Conservation (phyloP, 2,113 vertebrate species). For the Nansenia antarctica region DNA sequence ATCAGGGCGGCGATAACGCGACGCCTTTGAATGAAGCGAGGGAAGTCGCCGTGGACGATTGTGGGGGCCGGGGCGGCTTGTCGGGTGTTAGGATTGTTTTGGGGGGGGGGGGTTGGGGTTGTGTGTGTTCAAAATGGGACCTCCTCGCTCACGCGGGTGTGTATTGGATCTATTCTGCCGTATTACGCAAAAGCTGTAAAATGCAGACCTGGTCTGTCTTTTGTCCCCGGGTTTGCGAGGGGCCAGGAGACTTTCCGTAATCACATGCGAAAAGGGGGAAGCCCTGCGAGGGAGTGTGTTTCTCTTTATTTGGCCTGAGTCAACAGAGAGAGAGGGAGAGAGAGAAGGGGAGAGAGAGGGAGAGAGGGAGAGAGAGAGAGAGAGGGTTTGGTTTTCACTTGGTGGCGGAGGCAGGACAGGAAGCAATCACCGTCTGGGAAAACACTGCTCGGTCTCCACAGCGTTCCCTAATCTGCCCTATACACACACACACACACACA, state of each 20-base stretch:
- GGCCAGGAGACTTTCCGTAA: constrained; percentile 67
- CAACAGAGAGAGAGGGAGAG: background rate
- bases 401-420: constrained; percentile 70
- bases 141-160: constrained; percentile 38
- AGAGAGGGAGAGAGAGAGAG: background rate
- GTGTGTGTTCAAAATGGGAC: constrained; percentile 37
- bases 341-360: too few species aligned
- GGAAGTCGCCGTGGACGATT: too few species aligned
- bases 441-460: constrained; percentile 70
- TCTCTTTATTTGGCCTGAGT: constrained; percentile 37
- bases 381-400: constrained; percentile 26
- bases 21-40: constrained; percentile 1
- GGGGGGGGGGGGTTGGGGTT: too few species aligned
- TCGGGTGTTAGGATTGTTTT: background rate
- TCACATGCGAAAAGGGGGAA: constrained; percentile 67
- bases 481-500: background rate
- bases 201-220: constrained; percentile 59
- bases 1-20: background rate
- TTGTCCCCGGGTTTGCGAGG: constrained; percentile 44
- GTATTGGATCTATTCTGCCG: constrained; percentile 41
- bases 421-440: constrained; percentile 80
- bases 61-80: constrained; percentile 18
- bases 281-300: constrained; percentile 57
- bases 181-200: constrained; percentile 61
- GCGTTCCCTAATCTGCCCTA: constrained; percentile 71